These are phyloP conservation scores for Tiliacea citrago DNA, from an alignment of 2,888 invertebrate genomes.

Conservation along the genomic window DNA sequence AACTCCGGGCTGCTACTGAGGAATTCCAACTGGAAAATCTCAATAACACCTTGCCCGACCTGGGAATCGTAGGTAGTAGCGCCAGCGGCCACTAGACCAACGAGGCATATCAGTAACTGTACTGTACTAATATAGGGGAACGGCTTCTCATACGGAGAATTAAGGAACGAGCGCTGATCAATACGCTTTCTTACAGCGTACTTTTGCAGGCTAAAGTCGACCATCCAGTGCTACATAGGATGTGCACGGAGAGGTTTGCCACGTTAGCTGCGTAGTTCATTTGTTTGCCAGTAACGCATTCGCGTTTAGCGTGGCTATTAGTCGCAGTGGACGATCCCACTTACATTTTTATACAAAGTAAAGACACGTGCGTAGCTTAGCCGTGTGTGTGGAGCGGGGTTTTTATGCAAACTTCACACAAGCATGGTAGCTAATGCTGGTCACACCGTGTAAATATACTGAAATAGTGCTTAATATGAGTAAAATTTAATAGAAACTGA, in stretches of 20 bases:
- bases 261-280: not conserved
- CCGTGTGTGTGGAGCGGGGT: not conserved
- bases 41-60: not conserved
- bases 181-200: not conserved
- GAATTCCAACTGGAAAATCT: not conserved
- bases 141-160: not conserved
- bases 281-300: not conserved
- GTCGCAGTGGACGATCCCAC: not conserved
- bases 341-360: not conserved
- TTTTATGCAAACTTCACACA: too few species aligned
- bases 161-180: not conserved
- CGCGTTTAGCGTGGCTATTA: not conserved
- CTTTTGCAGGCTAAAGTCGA: not conserved
- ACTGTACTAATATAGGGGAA: not conserved
- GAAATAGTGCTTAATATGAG: not conserved
- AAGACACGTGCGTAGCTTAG: too few species aligned
- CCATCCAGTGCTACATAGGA: not conserved
- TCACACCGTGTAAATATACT: not conserved
- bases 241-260: not conserved
- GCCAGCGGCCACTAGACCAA: not conserved
- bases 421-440: not conserved
- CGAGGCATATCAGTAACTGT: not conserved
- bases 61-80: not conserved
- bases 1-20: not conserved
- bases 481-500: not conserved